Conservation (phyloP, 2,113 vertebrate species). For the Urocitellus parryii region DNA sequence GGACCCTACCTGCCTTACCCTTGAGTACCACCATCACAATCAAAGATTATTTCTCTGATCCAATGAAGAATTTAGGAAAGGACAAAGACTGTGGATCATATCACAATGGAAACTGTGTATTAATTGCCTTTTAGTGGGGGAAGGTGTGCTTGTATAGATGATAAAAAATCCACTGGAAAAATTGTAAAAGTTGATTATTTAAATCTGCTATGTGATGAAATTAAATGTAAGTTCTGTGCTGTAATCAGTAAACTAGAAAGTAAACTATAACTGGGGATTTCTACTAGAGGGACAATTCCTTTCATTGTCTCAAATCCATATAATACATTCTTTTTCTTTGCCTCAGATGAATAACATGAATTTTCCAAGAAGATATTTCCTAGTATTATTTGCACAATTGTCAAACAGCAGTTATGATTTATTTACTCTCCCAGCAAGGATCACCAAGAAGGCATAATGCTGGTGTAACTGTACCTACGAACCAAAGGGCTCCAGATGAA, state of each 20-base stretch:
- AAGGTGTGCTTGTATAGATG: neutral
- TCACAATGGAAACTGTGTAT: neutral
- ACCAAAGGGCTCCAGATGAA: neutral
- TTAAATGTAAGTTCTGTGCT: neutral
- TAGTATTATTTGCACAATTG: neutral
- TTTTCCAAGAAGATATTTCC: neutral
- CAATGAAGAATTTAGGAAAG: conserved; percentile 10
- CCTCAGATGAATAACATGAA: neutral
- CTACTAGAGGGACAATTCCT: neutral
- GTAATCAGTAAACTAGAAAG: neutral
- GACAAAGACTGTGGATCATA: neutral
- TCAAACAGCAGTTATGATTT: neutral
- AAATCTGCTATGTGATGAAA: neutral
- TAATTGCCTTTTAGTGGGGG: neutral
- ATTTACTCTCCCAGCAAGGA: neutral
- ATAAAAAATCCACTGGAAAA: neutral
- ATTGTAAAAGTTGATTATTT: neutral
- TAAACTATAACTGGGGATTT: neutral
- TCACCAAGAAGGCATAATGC: neutral
- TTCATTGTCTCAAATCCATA: neutral
- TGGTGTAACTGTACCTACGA: neutral
- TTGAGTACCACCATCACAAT: neutral
- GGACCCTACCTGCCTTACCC: neutral
- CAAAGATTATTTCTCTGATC: neutral
- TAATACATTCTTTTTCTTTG: neutral